Evolutionary conservation across 64 coral and sea anemone genomes (phyloP), one percentile per base, ranked within the genome.

Genomic region (Porites lutea): DNA sequence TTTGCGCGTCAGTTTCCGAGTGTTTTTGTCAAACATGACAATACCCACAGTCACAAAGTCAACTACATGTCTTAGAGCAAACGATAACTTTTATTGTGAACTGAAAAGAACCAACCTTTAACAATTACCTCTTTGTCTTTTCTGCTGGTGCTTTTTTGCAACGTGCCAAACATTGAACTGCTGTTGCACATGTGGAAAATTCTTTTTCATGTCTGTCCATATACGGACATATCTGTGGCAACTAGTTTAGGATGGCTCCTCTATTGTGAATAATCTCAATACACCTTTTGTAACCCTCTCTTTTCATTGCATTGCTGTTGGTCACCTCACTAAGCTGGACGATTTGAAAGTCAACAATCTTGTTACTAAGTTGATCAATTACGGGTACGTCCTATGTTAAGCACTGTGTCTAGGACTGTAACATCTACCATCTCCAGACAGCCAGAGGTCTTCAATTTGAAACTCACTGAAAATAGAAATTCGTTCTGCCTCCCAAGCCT

Each of bases 311-410:
- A 57, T 57, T 57, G 5, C 54, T 55, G 1, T 19, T 65, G 13
- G 13, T 65, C 8, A 62, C 78, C 45, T 92, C 90, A 21, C 57
- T 91, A 8, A 84, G 79, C 51, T 83, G 68, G 5, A 67, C 90
- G 62, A 87, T 48, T 77, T 72, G 21, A 13, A 92, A 86, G 21
- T 65, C 48, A 49, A 92, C 71, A 6, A 92, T 63, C 55, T 86
- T 92, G 7, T 86, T 60, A 15, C 20, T 73, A 22, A 85, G 12
- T 6, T 57, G 2, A 12, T 57, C 54, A 15, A 92, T 52, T 65
- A 92, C 74, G 10, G 79, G 54, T 92, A 92, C 3, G 90, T 92
- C 1, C 90, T 23, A 92, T 92, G 85, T 14, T 85, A 85, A 13
- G 90, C 78, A 75, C 73, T 92, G 27, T 83, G 79, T 5, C 79